These are phyloP conservation scores for Dusona sp. DNA, from an alignment of 2,888 invertebrate genomes.

Conservation along the genomic window DNA sequence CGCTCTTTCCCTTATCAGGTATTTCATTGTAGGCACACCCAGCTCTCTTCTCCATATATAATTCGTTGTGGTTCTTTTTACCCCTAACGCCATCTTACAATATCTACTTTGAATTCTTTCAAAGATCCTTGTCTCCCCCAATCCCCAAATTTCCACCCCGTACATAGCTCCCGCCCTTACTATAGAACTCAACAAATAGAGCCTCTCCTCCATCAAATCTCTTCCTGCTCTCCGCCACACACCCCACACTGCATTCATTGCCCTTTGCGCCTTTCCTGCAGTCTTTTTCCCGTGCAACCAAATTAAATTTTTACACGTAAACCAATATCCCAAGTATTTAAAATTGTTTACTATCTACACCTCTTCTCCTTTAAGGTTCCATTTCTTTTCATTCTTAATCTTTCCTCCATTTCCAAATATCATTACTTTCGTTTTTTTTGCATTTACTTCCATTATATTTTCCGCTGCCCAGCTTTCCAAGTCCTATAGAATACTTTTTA, in stretches of 20 bases:
- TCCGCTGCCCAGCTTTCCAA: slow-evolving; percentile 7
- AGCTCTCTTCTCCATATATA: slow-evolving; percentile 17
- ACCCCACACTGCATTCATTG: slow-evolving; percentile 26
- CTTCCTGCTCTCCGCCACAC: slow-evolving; percentile 27
- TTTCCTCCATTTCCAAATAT: slow-evolving; percentile 45
- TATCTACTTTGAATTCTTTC: too few relatives aligned
- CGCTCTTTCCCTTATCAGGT: too few relatives aligned
- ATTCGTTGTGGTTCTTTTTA: background rate
- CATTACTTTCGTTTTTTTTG: too few relatives aligned
- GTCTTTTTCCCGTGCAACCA: too few relatives aligned
- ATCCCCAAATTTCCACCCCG: slow-evolving; percentile 45
- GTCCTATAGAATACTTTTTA: slow-evolving; percentile 2
- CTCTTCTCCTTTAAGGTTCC: slow-evolving; percentile 39
- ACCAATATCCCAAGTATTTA: slow-evolving; percentile 32
- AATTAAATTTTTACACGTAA: slow-evolving; percentile 23
- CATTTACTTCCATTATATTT: background rate
- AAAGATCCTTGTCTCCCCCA: slow-evolving; percentile 13
- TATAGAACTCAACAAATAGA: slow-evolving; percentile 34
- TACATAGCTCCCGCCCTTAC: slow-evolving; percentile 28
- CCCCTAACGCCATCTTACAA: slow-evolving; percentile 21
- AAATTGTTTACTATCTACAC: slow-evolving; percentile 24
- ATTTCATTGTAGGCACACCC: too few relatives aligned
- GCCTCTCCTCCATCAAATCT: slow-evolving; percentile 30
- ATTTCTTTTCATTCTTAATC: slow-evolving; percentile 38
- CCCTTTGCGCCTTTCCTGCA: too few relatives aligned